Evolutionary conservation across 2,113 vertebrate genomes (phyloP).

Genomic region (Mandrillus leucophaeus): DNA sequence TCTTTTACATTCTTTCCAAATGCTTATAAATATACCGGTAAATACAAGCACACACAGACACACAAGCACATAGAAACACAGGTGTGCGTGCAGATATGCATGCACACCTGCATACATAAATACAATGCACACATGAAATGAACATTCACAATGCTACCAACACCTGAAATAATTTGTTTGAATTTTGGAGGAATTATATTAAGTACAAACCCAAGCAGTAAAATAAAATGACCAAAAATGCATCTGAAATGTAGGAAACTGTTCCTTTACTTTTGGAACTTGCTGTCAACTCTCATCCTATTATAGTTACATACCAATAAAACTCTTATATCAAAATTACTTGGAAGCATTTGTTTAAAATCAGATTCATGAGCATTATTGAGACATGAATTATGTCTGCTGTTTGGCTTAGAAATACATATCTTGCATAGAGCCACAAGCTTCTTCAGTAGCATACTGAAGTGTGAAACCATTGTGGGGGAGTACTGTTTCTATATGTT

Average conservation of each 20-base stretch:
- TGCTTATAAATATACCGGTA: neutral
- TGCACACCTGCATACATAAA: rapidly evolving
- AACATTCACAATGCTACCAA: neutral
- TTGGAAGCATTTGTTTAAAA: neutral
- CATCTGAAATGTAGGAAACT: neutral
- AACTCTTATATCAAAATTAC: neutral
- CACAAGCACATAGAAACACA: neutral
- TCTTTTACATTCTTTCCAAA: neutral
- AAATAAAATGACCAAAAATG: neutral
- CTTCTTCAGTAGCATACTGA: neutral
- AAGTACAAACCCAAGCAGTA: neutral
- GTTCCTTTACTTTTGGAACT: neutral
- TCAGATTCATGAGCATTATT: neutral
- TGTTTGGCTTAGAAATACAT: neutral
- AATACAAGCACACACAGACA: neutral
- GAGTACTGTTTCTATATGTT: neutral
- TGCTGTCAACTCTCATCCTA: neutral
- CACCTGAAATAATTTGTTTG: neutral
- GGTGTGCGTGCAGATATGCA: rapidly evolving
- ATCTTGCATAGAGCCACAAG: neutral
- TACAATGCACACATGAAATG: neutral
- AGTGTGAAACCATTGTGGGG: neutral
- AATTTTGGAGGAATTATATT: neutral
- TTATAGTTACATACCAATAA: neutral
- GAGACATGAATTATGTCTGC: neutral